Base-by-base conservation (phyloP, 2,888 invertebrate genomes). In the Spisula solida region DNA sequence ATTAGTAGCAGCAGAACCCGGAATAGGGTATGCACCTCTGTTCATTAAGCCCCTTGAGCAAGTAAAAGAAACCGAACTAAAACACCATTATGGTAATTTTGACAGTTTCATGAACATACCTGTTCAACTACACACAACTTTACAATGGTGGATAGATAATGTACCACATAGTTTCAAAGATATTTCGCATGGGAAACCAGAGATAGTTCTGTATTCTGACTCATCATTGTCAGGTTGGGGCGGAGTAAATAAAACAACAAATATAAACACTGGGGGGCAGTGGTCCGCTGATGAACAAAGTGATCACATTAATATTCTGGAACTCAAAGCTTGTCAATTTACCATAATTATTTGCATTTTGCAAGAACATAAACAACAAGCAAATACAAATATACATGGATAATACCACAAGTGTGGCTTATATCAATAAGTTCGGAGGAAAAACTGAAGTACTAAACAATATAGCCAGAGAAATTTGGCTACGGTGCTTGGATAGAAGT, bases 391-490 rank as follows among this genome's bases (percentile, higher is more conserved):
- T 60, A 60, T 60, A 60, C n/a, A 60, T n/a, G n/a, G 60, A 60
- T 25, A 60, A 60, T n/a, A 60, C 60, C 12, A 60, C 60, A 8
- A 60, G 60, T 60, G 14, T 75, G 25, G 66, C 88, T n/a, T 88
- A 88, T 55, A 16, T 88, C 47, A 83, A 88, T 10, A 88, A 84
- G n/a, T 88, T 51, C 56, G 84, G 84, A 14, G 83, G 88, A 0
- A 88, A 66, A 79, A 84, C 16, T 31, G 0, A 2, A 51, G 55
- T 18, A 18, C 56, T 88, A 20, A 29, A 88, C 48, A n/a, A 41
- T 1, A 47, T 81, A 5, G 88, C 84, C 2, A 1, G 80, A 34
- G 84, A 87, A 20, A n/a, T 84, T 18, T 84, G 88, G 88, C 18
- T 84, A 5, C 84, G 88, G 88, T 84, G 81, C 80, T 48, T 87